Base-by-base conservation (phyloP, 1,140 invertebrate genomes). In the Vollenhovia emeryi region DNA sequence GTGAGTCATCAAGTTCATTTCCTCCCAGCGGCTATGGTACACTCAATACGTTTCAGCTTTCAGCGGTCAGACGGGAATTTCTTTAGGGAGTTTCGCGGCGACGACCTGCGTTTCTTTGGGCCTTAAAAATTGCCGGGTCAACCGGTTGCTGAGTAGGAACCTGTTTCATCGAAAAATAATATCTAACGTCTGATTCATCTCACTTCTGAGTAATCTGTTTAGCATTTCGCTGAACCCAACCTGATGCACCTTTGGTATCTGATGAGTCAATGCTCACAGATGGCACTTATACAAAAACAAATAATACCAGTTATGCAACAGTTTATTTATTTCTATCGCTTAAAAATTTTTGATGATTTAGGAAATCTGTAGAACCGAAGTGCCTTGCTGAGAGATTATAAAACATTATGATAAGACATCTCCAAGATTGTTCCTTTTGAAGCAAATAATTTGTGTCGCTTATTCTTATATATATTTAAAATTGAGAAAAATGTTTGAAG, bases 121-220 rank as follows among this genome's bases (percentile, higher is more conserved):
- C 48, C n/a, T 50, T 55, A 59, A 86, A 69, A 89, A 73, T 43
- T 40, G 60, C 9, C 24, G 52, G 76, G 57, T 75, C 48, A 50
- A 83, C 60, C 88, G 86, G 89, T 89, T 90, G 86, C 62, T 78
- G 57, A 45, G 87, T 84, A 78, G 87, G 85, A 92, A 93, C 89
- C 89, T 91, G 90, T 92, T 90, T 84, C 33, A 88, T 89, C 75
- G 89, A 92, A 92, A 93, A 93, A 90, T 87, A 80, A 87, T 83
- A 86, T 75, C 36, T 24, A 50, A 45, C 24, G 21, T 75, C 36
- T 94, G 93, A 93, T 93, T 93, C 93, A 93, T 93, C 91, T 89
- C 84, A 87, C 74, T 93, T 93, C 92, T 93, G 92, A 94, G 91
- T 92, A 93, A 93, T 90, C 90, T 91, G 89, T 87, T 85, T 92